phyloP scores from a whole-genome alignment of 1,140 invertebrate species.

The Onthophagus taurus region DNA sequence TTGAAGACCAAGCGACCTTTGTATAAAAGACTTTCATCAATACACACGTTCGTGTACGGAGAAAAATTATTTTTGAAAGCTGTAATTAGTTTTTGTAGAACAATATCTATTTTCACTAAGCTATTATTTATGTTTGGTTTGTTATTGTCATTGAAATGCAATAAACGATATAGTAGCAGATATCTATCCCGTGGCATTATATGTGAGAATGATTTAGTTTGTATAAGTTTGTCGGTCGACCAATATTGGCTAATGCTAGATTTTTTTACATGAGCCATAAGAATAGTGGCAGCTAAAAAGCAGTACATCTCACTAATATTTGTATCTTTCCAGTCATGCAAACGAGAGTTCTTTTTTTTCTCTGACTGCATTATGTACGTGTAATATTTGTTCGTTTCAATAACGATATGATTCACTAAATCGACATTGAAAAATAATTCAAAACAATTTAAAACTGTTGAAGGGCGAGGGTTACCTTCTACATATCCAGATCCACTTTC shows the following conservation, averaged over 20 bases:
- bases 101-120: background rate
- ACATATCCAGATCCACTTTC: no score
- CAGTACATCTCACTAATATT: background rate
- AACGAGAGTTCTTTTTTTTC: background rate
- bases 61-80: background rate
- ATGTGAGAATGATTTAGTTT: background rate
- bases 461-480: no score
- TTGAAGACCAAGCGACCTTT: constrained; percentile 3
- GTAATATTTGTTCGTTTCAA: no score
- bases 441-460: no score
- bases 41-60: background rate
- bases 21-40: constrained; percentile 1
- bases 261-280: background rate
- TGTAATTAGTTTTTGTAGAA: background rate
- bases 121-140: background rate
- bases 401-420: no score
- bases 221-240: background rate
- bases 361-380: no score
- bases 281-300: background rate
- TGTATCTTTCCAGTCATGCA: background rate
- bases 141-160: constrained; percentile 4
- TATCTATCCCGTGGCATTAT: background rate
- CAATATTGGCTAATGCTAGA: background rate
- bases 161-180: background rate
- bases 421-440: no score